Conservation (phyloP, 1,140 invertebrate genomes). For the Bombus terrestris region DNA sequence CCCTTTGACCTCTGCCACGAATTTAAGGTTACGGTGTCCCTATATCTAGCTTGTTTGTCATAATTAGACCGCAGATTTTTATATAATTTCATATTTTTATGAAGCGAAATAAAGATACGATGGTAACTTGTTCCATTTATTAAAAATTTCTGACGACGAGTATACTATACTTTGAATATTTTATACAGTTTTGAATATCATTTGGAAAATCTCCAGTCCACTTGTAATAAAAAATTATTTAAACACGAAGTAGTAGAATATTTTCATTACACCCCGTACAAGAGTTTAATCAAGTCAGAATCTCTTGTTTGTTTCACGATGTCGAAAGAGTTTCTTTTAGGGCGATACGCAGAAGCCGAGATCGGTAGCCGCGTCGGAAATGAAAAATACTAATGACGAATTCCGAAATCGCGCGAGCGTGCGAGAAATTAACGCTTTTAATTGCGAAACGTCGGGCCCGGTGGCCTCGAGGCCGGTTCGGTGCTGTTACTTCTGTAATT, state of each 20-base stretch:
- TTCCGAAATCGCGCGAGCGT: constrained; percentile 56
- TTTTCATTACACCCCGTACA: neutral
- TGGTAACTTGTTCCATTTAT: too few species aligned
- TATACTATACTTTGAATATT: too few species aligned
- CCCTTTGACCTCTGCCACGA: too few species aligned
- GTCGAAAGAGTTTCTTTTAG: neutral
- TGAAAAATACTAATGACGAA: constrained; percentile 53
- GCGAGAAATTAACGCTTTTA: constrained; percentile 63
- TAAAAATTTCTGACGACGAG: too few species aligned
- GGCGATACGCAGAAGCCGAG: neutral
- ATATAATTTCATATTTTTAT: too few species aligned
- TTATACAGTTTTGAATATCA: too few species aligned
- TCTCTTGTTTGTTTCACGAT: neutral
- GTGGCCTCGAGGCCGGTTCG: constrained; percentile 26
- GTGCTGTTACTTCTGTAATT: constrained; percentile 53
- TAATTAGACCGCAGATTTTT: too few species aligned
- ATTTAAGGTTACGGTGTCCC: too few species aligned
- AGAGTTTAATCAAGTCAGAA: neutral
- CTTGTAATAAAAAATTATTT: neutral
- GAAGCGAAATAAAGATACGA: too few species aligned
- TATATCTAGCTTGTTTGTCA: too few species aligned
- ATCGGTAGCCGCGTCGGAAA: neutral
- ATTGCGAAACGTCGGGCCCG: constrained; percentile 58
- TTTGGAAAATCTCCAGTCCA: too few species aligned
- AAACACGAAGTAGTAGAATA: neutral